Conservation (phyloP, 2,888 invertebrate genomes). For the Pseudanteris insignis region DNA sequence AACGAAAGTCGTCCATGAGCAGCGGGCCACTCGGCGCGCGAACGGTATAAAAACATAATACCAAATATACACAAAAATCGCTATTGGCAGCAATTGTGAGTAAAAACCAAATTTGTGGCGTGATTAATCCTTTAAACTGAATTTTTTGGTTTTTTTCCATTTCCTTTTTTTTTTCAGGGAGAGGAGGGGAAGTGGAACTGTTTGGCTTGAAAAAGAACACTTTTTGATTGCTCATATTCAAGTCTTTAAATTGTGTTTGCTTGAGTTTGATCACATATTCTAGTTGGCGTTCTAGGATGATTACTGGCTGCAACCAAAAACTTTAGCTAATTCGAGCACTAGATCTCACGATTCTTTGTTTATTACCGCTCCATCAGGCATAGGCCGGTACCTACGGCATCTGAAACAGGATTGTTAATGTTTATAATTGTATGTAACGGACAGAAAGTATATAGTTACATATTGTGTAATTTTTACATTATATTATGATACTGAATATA, state of each 20-base stretch:
- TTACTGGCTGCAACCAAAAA: constrained; percentile 55
- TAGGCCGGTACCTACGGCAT: constrained; percentile 64
- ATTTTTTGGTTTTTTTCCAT: too few relatives aligned
- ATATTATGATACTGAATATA: too few relatives aligned
- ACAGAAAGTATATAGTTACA: too few relatives aligned
- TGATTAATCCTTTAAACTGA: too few relatives aligned
- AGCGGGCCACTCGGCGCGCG: constrained; percentile 18
- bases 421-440: too few relatives aligned
- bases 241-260: constrained; percentile 1
- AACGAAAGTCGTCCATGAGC: constrained; percentile 39
- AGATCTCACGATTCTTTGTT: constrained; percentile 64
- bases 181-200: too few relatives aligned
- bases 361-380: constrained; percentile 61
- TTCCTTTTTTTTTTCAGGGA: too few relatives aligned
- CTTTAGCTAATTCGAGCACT: constrained; percentile 49
- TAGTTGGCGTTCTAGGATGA: constrained; percentile 57
- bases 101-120: too few relatives aligned
- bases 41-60: constrained; percentile 25
- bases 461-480: too few relatives aligned
- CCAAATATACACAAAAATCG: constrained; percentile 15
- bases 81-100: constrained; percentile 10
- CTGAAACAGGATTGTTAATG: constrained; percentile 55
- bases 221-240: too few relatives aligned
- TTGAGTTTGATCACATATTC: constrained; percentile 52
- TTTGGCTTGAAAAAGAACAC: too few relatives aligned